These are phyloP conservation scores for Pollenia labialis DNA, from an alignment of 2,888 invertebrate genomes.

Conservation along the genomic window DNA sequence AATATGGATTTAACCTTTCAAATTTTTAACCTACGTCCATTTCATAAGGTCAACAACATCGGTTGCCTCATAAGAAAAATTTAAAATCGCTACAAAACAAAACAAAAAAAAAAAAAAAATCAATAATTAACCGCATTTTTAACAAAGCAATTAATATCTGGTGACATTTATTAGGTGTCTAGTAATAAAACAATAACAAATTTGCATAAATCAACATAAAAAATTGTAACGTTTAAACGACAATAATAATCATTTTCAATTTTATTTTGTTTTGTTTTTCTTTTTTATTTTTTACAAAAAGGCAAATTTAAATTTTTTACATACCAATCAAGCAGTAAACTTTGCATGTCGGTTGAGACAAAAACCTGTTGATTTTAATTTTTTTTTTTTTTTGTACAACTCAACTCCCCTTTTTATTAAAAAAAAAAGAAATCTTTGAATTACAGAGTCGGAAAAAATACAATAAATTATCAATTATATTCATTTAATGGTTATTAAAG, in stretches of 20 bases:
- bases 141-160: slow-evolving; percentile 65
- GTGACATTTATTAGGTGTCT: slow-evolving; percentile 71
- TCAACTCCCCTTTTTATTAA: slow-evolving; percentile 7
- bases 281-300: neutral
- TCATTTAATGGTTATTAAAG: slow-evolving; percentile 40
- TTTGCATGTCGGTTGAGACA: neutral
- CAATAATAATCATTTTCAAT: slow-evolving; percentile 42
- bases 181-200: slow-evolving; percentile 63
- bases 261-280: neutral
- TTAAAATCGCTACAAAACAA: neutral
- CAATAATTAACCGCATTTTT: slow-evolving; percentile 60
- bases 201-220: slow-evolving; percentile 67
- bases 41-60: slow-evolving; percentile 57
- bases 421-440: slow-evolving; percentile 24
- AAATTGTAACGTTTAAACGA: slow-evolving; percentile 57
- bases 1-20: neutral
- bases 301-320: neutral
- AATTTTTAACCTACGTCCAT: slow-evolving; percentile 11
- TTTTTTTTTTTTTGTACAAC: slow-evolving; percentile 11
- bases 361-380: slow-evolving; percentile 46
- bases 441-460: neutral
- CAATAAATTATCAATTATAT: slow-evolving; percentile 41
- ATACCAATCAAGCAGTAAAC: neutral
- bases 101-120: slow-evolving; percentile 29
- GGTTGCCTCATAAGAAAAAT: slow-evolving; percentile 9